Conservation (phyloP, 1,140 invertebrate species). For the Drosophila quadrilineata region DNA sequence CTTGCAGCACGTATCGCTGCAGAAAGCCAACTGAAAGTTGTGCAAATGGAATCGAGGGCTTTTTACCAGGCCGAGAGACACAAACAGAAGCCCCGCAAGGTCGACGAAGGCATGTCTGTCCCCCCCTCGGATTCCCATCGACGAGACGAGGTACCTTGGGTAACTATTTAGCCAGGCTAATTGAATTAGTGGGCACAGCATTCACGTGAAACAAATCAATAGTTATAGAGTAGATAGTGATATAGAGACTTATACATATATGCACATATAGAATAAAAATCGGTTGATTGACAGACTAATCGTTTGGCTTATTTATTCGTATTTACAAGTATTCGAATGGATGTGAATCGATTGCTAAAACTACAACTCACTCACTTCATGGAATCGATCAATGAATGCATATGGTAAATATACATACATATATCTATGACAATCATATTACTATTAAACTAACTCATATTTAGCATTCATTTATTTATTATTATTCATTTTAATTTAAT, state of each 20-base stretch:
- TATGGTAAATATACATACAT: constrained; percentile 4
- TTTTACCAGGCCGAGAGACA: constrained; percentile 51
- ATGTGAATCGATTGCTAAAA: constrained; percentile 54
- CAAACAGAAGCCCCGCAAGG: constrained; percentile 65
- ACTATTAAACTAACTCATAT: constrained; percentile 22
- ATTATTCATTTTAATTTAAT: constrained; percentile 46
- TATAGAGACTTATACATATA: not conserved
- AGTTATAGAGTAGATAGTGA: not conserved
- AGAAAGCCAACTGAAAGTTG: constrained; percentile 77
- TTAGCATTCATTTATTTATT: constrained; percentile 2
- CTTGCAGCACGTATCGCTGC: constrained; percentile 68
- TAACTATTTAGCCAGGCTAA: constrained; percentile 62
- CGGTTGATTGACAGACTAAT: constrained; percentile 73
- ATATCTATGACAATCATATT: constrained; percentile 15
- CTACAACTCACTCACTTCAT: constrained; percentile 16
- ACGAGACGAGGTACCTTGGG: constrained; percentile 43
- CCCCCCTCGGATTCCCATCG: not conserved
- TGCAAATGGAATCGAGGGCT: constrained; percentile 48
- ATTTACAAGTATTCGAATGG: constrained; percentile 64
- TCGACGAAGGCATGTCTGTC: constrained; percentile 10
- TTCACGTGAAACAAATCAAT: constrained; percentile 53
- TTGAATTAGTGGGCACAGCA: constrained; percentile 67
- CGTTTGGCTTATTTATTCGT: constrained; percentile 68
- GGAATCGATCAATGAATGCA: constrained; percentile 12
- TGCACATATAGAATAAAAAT: constrained; percentile 45